Evolutionary conservation across 2,797 vertebrate genomes (phyloP), one percentile per base, ranked within the genome.

Genomic region (Enteromius treurensis): DNA sequence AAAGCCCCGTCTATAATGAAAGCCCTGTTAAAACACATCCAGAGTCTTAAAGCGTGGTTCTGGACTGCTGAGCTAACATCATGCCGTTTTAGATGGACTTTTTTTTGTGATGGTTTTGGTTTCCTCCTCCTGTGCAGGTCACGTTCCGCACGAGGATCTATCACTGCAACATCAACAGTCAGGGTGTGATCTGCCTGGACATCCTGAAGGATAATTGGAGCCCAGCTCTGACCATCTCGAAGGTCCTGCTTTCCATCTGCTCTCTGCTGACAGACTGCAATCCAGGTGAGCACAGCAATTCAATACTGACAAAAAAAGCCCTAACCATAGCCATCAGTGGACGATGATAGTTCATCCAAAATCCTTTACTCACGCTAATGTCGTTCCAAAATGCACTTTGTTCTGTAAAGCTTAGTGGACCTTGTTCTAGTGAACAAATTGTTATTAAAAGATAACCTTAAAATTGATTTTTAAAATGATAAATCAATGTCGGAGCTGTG

Each of bases 91-190:
- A 60, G 53, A 58, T 9, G 1, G 34, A 10, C 19, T 71, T 40
- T 64, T 40, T 70, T 78, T 68, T 17, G 47, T 87, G 64, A 70
- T 29, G 7, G 9, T 42, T 32, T 32, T 11, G 58, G 45, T 83
- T 69, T 68, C 19, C 34, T 69, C 7, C 49, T 71, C 70, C 23
- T 58, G n/a, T 84, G 1, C 85, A 97, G 96, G 96, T 97, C 91
- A 97, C 96, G 88, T 96, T 97, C 91, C 95, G 96, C 80, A 97
- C 96, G 91, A 95, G 96, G 93, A 97, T 97, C 91, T 97, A 97
- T 92, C 96, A 97, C 93, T 97, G 96, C 95, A 97, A 97, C 94
- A 97, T 97, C 92, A 97, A 97, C 94, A 97, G 96, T 94, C 96
- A 97, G 94, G 96, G 96, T 91, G 96, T 97, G 91, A 97, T 97